A percentile compares a stretch with the other conserved stretches of the same genome.
These are phyloP conservation scores for Austrofundulus limnaeus DNA, from an alignment of 2,113 vertebrate genomes.

Conservation along the genomic window DNA sequence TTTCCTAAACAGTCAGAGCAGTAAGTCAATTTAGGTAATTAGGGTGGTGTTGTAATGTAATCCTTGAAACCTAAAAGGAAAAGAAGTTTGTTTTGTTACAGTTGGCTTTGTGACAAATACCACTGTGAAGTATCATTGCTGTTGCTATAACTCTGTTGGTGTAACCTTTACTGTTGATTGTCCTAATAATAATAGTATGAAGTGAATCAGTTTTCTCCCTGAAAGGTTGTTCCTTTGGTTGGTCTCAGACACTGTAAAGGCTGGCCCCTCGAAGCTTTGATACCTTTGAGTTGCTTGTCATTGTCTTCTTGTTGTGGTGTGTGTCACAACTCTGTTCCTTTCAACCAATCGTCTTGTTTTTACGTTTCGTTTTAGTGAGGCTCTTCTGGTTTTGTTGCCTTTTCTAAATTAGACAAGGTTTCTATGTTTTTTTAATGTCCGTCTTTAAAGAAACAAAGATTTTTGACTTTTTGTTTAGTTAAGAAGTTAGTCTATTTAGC, in stretches of 20 bases:
- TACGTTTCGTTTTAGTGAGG: conserved; percentile 31
- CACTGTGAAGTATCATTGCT: conserved; percentile 1
- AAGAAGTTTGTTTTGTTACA: not conserved
- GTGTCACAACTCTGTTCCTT: conserved; percentile 41
- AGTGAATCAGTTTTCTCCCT: not conserved
- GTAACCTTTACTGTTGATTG: conserved; percentile 5
- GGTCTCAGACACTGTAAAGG: conserved; percentile 48
- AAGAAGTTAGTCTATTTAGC: not conserved
- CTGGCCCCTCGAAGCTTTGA: conserved; percentile 54
- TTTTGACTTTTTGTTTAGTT: not conserved
- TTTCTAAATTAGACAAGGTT: not conserved
- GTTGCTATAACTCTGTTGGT: too few species aligned
- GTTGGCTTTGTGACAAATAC: not conserved
- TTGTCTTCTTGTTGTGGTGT: conserved; percentile 62
- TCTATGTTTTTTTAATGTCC: conserved; percentile 44
- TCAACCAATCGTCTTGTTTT: conserved; percentile 38
- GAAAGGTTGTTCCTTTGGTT: conserved; percentile 1
- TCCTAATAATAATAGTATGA: conserved; percentile 19
- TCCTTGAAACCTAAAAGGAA: not conserved
- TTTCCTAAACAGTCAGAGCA: not conserved
- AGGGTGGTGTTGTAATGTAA: not conserved
- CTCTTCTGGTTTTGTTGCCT: conserved; percentile 25
- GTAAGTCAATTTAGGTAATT: not conserved
- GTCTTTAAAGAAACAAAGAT: conserved; percentile 47
- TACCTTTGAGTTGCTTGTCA: conserved; percentile 61